Conservation (phyloP, 2,888 invertebrate genomes). For the Drosophila lutescens region DNA sequence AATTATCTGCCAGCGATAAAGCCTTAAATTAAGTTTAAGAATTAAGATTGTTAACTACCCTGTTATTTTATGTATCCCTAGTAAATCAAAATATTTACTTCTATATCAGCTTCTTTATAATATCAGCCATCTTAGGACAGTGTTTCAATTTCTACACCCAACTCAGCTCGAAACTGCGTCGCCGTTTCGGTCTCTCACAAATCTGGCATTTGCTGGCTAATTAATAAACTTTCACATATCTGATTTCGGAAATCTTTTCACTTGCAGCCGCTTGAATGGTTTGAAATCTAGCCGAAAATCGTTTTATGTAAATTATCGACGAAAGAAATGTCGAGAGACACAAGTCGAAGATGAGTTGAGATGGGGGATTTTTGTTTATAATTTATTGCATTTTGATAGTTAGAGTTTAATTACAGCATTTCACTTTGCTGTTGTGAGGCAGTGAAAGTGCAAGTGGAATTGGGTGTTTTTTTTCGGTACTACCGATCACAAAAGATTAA, state of each 20-base stretch:
- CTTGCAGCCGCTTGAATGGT: constrained; percentile 55
- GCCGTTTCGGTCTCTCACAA: constrained; percentile 5
- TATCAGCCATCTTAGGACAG: background rate
- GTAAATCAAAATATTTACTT: background rate
- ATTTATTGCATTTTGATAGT: constrained; percentile 68
- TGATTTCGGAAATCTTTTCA: constrained; percentile 63
- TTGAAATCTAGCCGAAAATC: constrained; percentile 49
- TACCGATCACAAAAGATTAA: constrained; percentile 22
- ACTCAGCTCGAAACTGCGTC: constrained; percentile 5
- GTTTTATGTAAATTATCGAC: constrained; percentile 70
- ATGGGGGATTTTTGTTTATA: constrained; percentile 37
- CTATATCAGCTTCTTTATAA: background rate
- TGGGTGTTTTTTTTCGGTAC: background rate
- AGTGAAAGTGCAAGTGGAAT: constrained; percentile 42
- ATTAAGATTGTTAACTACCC: too few species aligned
- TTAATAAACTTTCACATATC: constrained; percentile 76
- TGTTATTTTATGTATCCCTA: too few species aligned
- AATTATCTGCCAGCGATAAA: background rate
- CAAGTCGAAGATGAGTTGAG: constrained; percentile 8
- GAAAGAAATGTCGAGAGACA: constrained; percentile 30
- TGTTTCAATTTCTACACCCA: background rate
- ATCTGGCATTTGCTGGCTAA: constrained; percentile 54
- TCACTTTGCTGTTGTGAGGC: constrained; percentile 36
- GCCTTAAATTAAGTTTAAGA: background rate
- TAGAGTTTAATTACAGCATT: constrained; percentile 73